Percentiles rank a stretch among this genome's conserved stretches.
Evolutionary conservation across 1,140 invertebrate genomes (phyloP).

Genomic region (Papilio machaon): DNA sequence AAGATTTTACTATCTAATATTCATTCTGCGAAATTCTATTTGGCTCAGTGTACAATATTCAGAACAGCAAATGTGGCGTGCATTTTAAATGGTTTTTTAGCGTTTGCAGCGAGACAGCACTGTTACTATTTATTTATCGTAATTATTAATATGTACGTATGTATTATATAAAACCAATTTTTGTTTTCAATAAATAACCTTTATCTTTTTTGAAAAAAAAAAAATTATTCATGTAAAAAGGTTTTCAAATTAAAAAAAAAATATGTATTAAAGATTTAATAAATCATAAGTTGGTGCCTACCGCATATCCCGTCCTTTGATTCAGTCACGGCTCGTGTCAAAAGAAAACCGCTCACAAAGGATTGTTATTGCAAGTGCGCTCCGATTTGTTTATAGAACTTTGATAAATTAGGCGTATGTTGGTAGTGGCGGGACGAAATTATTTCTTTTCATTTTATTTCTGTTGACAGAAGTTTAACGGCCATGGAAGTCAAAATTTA

Average conservation of each 20-base stretch:
- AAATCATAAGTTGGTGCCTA: conserved; percentile 54
- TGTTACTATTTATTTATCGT: conserved; percentile 46
- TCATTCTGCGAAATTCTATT: conserved; percentile 67
- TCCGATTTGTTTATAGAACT: conserved; percentile 67
- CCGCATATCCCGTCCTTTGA: conserved; percentile 70
- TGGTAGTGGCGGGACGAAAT: conserved; percentile 37
- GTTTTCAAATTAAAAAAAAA: conserved; percentile 34
- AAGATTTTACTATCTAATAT: conserved; percentile 67
- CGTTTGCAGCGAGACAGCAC: background rate
- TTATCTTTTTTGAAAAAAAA: background rate
- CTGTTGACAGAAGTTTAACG: background rate
- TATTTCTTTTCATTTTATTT: conserved; percentile 38
- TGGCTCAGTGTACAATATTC: conserved; percentile 43
- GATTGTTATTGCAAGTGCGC: conserved; percentile 74
- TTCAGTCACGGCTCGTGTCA: conserved; percentile 60
- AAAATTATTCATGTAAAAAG: background rate
- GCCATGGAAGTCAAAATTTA: background rate
- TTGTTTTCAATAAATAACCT: no score
- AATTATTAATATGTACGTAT: background rate
- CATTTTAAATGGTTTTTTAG: background rate
- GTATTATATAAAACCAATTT: no score
- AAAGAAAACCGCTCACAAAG: conserved; percentile 75
- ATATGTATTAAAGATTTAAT: conserved; percentile 27
- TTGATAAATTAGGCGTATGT: conserved; percentile 64
- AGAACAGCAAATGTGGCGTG: background rate